Base-by-base conservation (phyloP, 1,140 invertebrate species). In the Helicoverpa armigera region DNA sequence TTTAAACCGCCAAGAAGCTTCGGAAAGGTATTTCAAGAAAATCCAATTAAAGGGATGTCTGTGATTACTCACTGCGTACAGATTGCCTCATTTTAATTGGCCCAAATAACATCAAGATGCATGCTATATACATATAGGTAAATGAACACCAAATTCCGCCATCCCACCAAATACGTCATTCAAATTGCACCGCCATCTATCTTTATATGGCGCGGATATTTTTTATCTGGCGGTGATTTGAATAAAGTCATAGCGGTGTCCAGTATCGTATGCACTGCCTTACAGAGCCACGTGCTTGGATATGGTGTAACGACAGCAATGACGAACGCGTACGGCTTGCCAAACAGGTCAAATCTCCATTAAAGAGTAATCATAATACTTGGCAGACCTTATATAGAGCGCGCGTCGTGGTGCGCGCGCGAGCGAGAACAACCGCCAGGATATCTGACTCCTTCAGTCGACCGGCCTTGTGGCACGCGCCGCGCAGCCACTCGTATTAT, bases 401-500 rank as follows among this genome's bases (percentile, higher is more conserved):
- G 58, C 60, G 35, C 50, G 83, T 69, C 67, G 82, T 43, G 69
- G 84, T 82, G 79, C 56, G 78, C 78, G 87, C 56, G 88, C 86
- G 86, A 90, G 87, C 82, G 89, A 91, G 91, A 88, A 82, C 77
- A 75, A 69, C 54, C 82, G 73, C 80, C 83, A 83, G 86, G 86
- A 87, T 90, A 85, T 83, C 83, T 81, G 86, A 87, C 87, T 89
- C 85, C 90, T 86, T 85, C 86, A 89, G 87, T 88, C 85, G 87
- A 87, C 86, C 91, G 93, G 89, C 93, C 93, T 94, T 93, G 93
- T 82, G 93, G 93, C 93, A 94, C 93, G 92, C 92, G 93, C 91
- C 92, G 83, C 81, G 82, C 16, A 31, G 53, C 76, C 65, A 50
- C 83, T 81, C 84, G 86, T 82, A 84, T 84, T 92, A 87, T 86